Evolutionary conservation across 2,888 invertebrate species (phyloP).

Genomic region (Tortrix viridana): DNA sequence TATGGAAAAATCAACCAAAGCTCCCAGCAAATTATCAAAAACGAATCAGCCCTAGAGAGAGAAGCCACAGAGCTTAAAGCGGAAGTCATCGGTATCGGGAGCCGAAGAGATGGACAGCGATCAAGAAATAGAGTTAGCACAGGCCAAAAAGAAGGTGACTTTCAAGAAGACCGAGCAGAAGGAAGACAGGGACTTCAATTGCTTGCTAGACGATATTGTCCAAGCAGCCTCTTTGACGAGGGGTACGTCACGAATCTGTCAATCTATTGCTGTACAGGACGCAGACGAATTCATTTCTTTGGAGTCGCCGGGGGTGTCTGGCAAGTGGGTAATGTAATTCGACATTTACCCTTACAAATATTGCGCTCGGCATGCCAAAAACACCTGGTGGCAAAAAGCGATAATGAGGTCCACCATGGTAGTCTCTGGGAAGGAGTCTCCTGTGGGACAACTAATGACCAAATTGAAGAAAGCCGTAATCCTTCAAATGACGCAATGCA

Average conservation of each 20-base stretch:
- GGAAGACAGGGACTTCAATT: neutral
- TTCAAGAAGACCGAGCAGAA: neutral
- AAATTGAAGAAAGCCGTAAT: neutral
- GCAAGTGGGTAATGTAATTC: slow-evolving; percentile 6
- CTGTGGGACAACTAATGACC: neutral
- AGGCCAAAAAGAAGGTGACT: too few relatives aligned
- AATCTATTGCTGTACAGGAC: slow-evolving; percentile 1
- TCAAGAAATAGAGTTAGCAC: neutral
- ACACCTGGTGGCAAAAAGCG: slow-evolving; percentile 1
- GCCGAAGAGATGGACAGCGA: neutral
- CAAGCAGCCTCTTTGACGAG: slow-evolving; percentile 6
- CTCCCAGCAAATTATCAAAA: neutral
- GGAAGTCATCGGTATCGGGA: slow-evolving; percentile 3
- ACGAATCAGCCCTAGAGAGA: neutral
- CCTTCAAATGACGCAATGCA: too few relatives aligned
- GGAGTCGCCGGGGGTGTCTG: slow-evolving; percentile 4
- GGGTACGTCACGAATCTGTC: slow-evolving; percentile 11
- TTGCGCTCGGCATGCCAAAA: slow-evolving; percentile 1
- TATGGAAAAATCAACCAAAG: too few relatives aligned
- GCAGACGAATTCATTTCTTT: slow-evolving; percentile 9
- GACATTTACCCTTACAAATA: slow-evolving; percentile 1
- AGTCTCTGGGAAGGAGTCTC: slow-evolving; percentile 8
- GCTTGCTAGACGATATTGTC: slow-evolving; percentile 12
- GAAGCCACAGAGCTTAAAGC: slow-evolving; percentile 2
- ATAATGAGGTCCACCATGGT: neutral